These are phyloP conservation scores for Martes martes DNA, from an alignment of 2,113 vertebrate species.

Conservation along the genomic window DNA sequence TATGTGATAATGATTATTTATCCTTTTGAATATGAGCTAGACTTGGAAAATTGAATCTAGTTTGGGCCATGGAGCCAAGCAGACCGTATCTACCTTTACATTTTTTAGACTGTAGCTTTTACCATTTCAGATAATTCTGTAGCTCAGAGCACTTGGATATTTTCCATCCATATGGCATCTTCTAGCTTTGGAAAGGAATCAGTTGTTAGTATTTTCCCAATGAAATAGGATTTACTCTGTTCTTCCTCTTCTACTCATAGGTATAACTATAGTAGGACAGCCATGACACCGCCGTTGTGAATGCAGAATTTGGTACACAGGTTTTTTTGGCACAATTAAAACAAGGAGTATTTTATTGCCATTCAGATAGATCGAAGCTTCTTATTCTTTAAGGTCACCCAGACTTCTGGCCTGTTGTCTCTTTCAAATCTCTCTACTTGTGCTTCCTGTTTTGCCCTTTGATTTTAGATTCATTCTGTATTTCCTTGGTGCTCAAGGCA, in stretches of 20 bases:
- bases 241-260: neutral
- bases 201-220: neutral
- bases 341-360: neutral
- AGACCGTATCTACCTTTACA: neutral
- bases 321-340: neutral
- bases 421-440: neutral
- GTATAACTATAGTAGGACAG: neutral
- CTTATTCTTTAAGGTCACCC: neutral
- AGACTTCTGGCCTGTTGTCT: neutral
- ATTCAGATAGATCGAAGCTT: neutral
- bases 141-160: neutral
- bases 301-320: neutral
- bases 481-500: neutral
- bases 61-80: neutral
- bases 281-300: neutral
- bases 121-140: neutral
- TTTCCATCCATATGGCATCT: neutral
- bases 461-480: neutral
- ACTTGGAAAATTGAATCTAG: neutral
- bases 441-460: neutral
- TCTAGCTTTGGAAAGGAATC: neutral
- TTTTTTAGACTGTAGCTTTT: neutral
- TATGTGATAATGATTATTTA: neutral
- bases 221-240: neutral
- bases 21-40: neutral